A percentile compares a stretch with the other conserved stretches of the same genome.
Evolutionary conservation across 2,888 invertebrate genomes (phyloP).

Genomic region (Dascillus cervinus): DNA sequence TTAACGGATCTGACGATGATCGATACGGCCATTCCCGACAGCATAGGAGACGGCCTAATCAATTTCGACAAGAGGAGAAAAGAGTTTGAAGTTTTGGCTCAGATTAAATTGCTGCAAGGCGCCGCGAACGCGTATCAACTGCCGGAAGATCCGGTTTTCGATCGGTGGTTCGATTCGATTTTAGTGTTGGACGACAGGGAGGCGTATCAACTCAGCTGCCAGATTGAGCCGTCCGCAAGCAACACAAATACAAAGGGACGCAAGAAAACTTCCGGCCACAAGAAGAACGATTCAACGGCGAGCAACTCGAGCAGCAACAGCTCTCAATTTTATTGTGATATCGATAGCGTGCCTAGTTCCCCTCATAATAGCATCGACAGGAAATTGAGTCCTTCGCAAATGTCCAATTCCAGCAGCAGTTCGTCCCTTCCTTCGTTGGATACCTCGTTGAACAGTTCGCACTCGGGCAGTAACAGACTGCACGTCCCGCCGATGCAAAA

Average conservation of each 20-base stretch:
- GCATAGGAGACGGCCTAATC: conserved; percentile 73
- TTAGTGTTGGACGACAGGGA: conserved; percentile 88
- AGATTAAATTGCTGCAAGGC: conserved; percentile 90
- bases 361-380: conserved; percentile 76
- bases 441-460: conserved; percentile 55
- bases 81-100: conserved; percentile 97
- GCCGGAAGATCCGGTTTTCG: conserved; percentile 77
- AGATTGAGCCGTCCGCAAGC: conserved; percentile 68
- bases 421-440: conserved; percentile 75
- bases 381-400: conserved; percentile 65
- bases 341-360: conserved; percentile 61
- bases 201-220: conserved; percentile 82
- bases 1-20: conserved; percentile 98
- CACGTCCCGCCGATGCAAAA: conserved; percentile 28
- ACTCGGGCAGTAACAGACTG: conserved; percentile 44
- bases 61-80: conserved; percentile 98
- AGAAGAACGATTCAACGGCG: conserved; percentile 86
- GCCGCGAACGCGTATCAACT: conserved; percentile 94
- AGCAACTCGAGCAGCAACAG: conserved; percentile 82
- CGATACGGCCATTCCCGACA: conserved; percentile 90
- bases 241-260: conserved; percentile 41
- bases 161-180: conserved; percentile 92
- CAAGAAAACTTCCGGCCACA: conserved; percentile 54
- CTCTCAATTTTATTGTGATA: conserved; percentile 82
- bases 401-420: conserved; percentile 71